A percentile compares a stretch with the other conserved stretches of the same genome.
phyloP scores from a whole-genome alignment of 53 echinoderm and acorn worm species.

The Apostichopus leukothele region DNA sequence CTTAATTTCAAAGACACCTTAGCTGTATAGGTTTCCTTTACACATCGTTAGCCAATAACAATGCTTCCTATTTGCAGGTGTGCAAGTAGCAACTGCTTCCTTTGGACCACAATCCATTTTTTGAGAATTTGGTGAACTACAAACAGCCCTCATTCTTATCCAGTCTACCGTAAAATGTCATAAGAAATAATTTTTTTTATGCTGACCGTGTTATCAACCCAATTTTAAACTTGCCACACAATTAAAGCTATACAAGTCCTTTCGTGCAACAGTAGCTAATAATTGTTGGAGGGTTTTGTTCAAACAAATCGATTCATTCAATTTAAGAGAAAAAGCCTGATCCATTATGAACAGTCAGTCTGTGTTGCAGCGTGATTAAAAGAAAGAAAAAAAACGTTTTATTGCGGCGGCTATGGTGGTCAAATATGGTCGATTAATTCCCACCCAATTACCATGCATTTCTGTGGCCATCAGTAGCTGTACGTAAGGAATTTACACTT shows the following conservation, averaged over 20 bases:
- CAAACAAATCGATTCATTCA: conserved; percentile 2
- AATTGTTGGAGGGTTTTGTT: background rate
- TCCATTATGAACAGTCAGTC: background rate
- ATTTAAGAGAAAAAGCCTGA: background rate
- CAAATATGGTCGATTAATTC: no score
- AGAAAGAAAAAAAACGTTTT: background rate
- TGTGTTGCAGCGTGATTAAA: background rate
- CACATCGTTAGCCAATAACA: conserved; percentile 5
- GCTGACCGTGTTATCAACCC: background rate
- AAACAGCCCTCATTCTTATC: background rate
- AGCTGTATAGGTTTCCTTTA: background rate
- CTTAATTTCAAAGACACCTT: conserved; percentile 14
- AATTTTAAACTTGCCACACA: background rate
- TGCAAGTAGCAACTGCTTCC: conserved; percentile 8
- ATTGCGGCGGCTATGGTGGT: background rate
- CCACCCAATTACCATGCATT: no score
- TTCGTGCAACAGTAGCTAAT: conserved; percentile 6
- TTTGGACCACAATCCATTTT: background rate
- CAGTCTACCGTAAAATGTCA: background rate
- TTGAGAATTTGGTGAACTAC: background rate
- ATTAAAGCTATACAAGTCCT: background rate
- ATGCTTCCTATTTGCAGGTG: conserved; percentile 18
- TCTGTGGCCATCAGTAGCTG: no score
- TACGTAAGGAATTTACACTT: no score
- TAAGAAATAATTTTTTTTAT: background rate